Conservation (phyloP, 2,113 vertebrate genomes). For the Calonectris borealis region DNA sequence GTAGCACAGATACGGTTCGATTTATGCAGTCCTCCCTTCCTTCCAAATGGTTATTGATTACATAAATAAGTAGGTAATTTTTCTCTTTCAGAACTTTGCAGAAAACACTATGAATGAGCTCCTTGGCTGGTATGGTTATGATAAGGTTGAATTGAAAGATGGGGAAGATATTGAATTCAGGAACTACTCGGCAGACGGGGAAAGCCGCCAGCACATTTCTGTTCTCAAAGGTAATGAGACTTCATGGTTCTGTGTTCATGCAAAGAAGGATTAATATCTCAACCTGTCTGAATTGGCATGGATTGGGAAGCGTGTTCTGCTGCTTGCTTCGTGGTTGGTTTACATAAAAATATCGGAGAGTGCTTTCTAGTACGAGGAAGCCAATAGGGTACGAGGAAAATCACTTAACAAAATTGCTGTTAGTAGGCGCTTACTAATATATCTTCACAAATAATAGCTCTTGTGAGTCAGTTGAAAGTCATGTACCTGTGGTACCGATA, state of each 20-base stretch:
- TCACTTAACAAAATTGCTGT: conserved; percentile 1
- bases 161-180: conserved; percentile 96
- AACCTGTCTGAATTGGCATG: conserved; percentile 28
- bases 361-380: conserved; percentile 10
- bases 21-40: conserved; percentile 68
- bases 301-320: conserved; percentile 35
- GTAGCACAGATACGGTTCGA: conserved; percentile 60
- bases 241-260: conserved; percentile 64
- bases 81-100: conserved; percentile 94
- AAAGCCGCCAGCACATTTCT: conserved; percentile 95
- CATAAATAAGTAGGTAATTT: conserved; percentile 73
- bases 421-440: background rate
- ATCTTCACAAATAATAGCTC: background rate
- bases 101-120: conserved; percentile 99
- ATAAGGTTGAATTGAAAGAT: conserved; percentile 98
- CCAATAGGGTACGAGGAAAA: background rate
- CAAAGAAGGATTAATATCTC: conserved; percentile 61
- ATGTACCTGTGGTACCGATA: background rate
- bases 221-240: conserved; percentile 93
- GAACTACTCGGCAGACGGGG: conserved; percentile 88
- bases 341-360: conserved; percentile 2
- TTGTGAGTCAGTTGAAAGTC: background rate
- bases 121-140: conserved; percentile 98
- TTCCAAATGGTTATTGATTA: conserved; percentile 76
- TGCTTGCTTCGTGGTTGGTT: conserved; percentile 39